These are phyloP conservation scores for Drosophila acutilabella DNA, from an alignment of 2,888 invertebrate genomes.

Conservation along the genomic window DNA sequence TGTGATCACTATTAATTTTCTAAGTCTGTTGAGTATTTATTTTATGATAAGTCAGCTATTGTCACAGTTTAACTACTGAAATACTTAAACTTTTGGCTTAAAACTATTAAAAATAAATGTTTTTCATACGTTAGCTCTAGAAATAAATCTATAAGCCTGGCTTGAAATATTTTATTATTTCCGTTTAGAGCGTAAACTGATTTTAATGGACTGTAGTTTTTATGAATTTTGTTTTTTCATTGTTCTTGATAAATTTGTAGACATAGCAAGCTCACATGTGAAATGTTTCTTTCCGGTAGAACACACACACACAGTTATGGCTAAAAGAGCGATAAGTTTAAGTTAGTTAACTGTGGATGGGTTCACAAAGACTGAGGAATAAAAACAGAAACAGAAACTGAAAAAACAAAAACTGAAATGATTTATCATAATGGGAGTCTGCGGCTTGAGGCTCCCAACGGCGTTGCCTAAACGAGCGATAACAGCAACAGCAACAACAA, in stretches of 20 bases:
- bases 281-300: slow-evolving; percentile 34
- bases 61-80: too few relatives aligned
- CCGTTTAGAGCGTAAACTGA: neutral
- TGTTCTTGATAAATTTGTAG: neutral
- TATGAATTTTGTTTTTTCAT: neutral
- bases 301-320: slow-evolving; percentile 30
- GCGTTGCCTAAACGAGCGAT: slow-evolving; percentile 77
- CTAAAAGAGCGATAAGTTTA: slow-evolving; percentile 47
- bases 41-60: too few relatives aligned
- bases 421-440: slow-evolving; percentile 77
- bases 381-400: slow-evolving; percentile 27
- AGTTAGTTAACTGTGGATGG: slow-evolving; percentile 44
- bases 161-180: neutral
- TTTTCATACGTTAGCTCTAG: too few relatives aligned
- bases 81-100: too few relatives aligned
- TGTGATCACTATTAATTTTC: too few relatives aligned
- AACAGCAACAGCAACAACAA: slow-evolving; percentile 51
- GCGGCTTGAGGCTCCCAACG: slow-evolving; percentile 65
- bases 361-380: slow-evolving; percentile 28
- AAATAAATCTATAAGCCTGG: neutral
- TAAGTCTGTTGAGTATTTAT: too few relatives aligned
- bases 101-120: too few relatives aligned
- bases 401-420: slow-evolving; percentile 69
- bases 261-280: neutral
- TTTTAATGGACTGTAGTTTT: neutral